Base-by-base conservation (phyloP, 1,140 invertebrate genomes). In the Drosophila ficusphila region DNA sequence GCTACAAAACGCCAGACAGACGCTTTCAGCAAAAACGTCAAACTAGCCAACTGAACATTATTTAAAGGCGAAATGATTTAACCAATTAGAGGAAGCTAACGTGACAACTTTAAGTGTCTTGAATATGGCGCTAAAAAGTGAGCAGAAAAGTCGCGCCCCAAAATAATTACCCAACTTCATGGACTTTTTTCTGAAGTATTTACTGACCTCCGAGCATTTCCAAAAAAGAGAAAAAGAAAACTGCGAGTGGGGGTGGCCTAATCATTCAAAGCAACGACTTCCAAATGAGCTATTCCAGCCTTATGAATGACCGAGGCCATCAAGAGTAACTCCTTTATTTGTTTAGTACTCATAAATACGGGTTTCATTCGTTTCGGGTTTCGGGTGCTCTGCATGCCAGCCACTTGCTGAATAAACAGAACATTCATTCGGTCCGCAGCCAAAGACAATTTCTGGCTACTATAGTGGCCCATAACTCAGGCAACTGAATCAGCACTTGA, bases 331-430 rank as follows among this genome's bases (percentile, higher is more conserved):
- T 67, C 60, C 62, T 67, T 67, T 67, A 67, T 67, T 67, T 67
- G 62, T 51, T 67, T 67, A 65, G 44, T 51, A 52, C 62, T 67
- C 62, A 67, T 67, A 67, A 67, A 67, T 67, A 67, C 36, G 62
- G 44, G 44, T 51, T 49, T 67, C 62, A 64, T 49, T 67, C 62
- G 29, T 39, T 67, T 64, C 16, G 27, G 34, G 14, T 38, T 38
- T 23, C 3, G 23, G 44, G 62, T 18, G 14, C n/a, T 18, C 19
- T 39, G 60, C 44, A 51, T 12, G 34, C 14, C 52, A 19, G 5
- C 6, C 36, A 29, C 31, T 38, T 25, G 56, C 58, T 64, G 58
- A 67, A 67, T 67, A 67, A 67, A 67, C 62, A 67, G 60, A 49
- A 64, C 36, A 41, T 25, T 42, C 47, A 31, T 51, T 52, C 8